Conservation (phyloP, 2,888 invertebrate genomes). For the Ommatoiulus sabulosus region DNA sequence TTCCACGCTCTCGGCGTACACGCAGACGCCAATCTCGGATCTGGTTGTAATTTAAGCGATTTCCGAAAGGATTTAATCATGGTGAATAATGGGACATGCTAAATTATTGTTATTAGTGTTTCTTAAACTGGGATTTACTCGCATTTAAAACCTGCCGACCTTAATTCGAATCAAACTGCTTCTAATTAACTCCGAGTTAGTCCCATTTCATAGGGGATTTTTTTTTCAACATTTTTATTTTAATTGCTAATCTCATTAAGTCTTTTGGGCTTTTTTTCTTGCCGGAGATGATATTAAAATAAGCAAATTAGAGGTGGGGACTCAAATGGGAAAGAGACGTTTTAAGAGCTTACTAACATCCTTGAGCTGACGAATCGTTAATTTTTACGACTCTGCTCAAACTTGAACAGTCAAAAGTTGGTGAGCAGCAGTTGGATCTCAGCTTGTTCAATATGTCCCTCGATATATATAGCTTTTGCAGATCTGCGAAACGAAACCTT, state of each 20-base stretch:
- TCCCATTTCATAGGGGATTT: neutral
- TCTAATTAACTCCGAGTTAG: constrained; percentile 47
- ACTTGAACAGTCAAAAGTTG: constrained; percentile 36
- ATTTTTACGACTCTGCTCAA: constrained; percentile 45
- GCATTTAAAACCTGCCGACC: constrained; percentile 50
- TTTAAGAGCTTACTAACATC: constrained; percentile 51
- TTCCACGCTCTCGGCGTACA: neutral
- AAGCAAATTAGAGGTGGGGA: constrained; percentile 48
- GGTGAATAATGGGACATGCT: constrained; percentile 50
- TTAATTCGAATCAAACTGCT: constrained; percentile 52
- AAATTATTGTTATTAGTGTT: constrained; percentile 52
- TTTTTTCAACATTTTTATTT: constrained; percentile 50
- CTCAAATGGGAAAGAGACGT: constrained; percentile 19
- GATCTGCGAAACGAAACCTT: neutral
- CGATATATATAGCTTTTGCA: neutral
- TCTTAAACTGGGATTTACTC: constrained; percentile 50
- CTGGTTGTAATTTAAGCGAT: constrained; percentile 41
- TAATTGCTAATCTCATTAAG: constrained; percentile 53
- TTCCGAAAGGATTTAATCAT: constrained; percentile 51
- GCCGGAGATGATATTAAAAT: constrained; percentile 52
- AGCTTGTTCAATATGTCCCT: constrained; percentile 8
- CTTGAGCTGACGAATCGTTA: constrained; percentile 52
- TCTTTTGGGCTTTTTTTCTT: constrained; percentile 29
- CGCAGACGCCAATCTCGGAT: constrained; percentile 42
- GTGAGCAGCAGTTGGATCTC: constrained; percentile 7